Evolutionary conservation across 2,888 invertebrate genomes (phyloP), one percentile per base, ranked within the genome.

Genomic region (Mechanitis mazaeus): DNA sequence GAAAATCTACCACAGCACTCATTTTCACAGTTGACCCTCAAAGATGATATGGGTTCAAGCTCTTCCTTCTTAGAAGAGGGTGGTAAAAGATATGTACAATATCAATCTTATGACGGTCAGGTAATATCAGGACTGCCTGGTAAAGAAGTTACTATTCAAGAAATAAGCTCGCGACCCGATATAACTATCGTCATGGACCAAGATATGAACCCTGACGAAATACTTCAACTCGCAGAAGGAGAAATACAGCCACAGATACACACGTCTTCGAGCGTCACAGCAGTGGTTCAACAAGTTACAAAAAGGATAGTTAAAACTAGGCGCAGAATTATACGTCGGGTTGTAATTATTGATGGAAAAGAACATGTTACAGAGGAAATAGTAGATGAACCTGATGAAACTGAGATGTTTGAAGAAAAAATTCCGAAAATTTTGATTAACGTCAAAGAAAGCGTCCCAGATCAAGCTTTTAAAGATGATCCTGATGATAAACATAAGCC

Each of bases 301-400:
- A 92, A 95, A 68, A 92, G 94, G 75, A 92, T 95, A n/a, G 93
- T 95, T 3, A 92, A 93, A 64, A 95, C 94, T 71, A 94, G 94
- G 20, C 91, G 94, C 55, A 93, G 94, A 67, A 94, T 96, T 28
- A 94, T 96, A 58, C 92, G 95, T 59, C 93, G 94, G 68, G 92
- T 95, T 2, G 94, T 94, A 0, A 93, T 96, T 4, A 92, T 96
- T 63, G 94, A 96, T 77, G 96, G 96, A 0, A 94, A 95, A 82
- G 96, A 96, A 84, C 94, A 94, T 65, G 92, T 95, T 0, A 94
- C 94, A 6, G 96, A 96, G 81, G 96, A 96, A 85, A 84, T 96
- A 0, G 91, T 96, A 54, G 96, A 96, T 75, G 96, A 96, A 79
- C 96, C 96, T 0, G 96, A 95, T 74, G 93, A 94, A 78, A 87